phyloP scores from a whole-genome alignment of 2,797 vertebrate species.

The Trematomus bernacchii region DNA sequence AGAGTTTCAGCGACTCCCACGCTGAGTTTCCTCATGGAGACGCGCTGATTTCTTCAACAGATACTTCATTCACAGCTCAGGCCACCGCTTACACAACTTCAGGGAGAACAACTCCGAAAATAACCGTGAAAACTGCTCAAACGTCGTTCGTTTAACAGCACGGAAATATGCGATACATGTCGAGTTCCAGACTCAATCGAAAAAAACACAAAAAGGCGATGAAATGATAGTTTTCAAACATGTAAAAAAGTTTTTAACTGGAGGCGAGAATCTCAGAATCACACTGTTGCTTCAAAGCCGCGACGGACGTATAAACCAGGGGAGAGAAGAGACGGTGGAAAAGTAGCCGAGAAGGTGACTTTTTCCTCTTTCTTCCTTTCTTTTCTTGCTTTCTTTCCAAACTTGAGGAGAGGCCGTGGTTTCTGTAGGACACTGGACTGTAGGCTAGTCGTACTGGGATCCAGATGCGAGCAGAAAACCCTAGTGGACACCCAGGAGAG shows the following conservation, averaged over 20 bases:
- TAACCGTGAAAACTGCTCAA: not conserved
- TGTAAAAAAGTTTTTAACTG: constrained; percentile 41
- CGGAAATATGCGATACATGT: not conserved
- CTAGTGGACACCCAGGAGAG: constrained; percentile 72
- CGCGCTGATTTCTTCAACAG: constrained; percentile 63
- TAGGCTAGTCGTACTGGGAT: constrained; percentile 61
- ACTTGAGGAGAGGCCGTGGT: constrained; percentile 42
- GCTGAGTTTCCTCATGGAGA: constrained; percentile 82
- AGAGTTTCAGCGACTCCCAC: constrained; percentile 65
- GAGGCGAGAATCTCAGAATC: constrained; percentile 20
- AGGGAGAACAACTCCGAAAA: constrained; percentile 4
- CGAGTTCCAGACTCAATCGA: constrained; percentile 53
- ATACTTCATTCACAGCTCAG: constrained; percentile 68
- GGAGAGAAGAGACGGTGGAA: constrained; percentile 20
- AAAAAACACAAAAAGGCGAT: constrained; percentile 12
- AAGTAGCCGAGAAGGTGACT: constrained; percentile 26
- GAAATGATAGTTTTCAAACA: constrained; percentile 25
- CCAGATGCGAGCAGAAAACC: constrained; percentile 76
- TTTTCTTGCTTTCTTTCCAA: constrained; percentile 28
- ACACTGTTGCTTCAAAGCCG: constrained; percentile 31
- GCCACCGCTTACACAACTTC: constrained; percentile 7
- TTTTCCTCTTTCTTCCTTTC: constrained; percentile 15
- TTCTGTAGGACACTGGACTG: constrained; percentile 50
- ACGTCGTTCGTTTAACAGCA: constrained; percentile 5
- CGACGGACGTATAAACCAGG: constrained; percentile 50